These are phyloP conservation scores for Halcyon chelicuti DNA, from an alignment of 2,797 vertebrate species.

Conservation along the genomic window DNA sequence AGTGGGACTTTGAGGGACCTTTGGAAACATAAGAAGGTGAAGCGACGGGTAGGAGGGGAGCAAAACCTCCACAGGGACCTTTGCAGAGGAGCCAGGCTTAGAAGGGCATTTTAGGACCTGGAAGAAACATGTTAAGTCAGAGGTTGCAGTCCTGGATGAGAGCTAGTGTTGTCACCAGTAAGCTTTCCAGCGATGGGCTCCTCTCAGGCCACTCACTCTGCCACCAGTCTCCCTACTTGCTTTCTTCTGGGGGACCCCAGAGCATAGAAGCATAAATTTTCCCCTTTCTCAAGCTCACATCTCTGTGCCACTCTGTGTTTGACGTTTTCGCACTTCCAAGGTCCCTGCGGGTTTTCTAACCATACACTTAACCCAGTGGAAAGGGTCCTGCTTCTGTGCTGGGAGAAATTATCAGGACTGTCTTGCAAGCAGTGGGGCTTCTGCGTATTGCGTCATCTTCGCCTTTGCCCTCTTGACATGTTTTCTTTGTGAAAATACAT, in stretches of 20 bases:
- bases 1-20: neutral
- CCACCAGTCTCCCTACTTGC: neutral
- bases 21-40: neutral
- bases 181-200: neutral
- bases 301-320: neutral
- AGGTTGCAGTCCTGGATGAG: neutral
- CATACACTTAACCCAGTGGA: neutral
- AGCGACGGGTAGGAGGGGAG: neutral
- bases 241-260: neutral
- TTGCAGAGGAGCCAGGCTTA: neutral
- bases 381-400: neutral
- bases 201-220: neutral
- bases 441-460: accelerated
- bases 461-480: neutral
- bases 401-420: neutral
- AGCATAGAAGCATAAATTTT: neutral
- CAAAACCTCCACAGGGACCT: neutral
- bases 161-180: neutral
- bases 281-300: neutral
- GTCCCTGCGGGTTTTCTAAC: neutral
- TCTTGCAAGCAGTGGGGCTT: neutral
- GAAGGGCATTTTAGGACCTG: neutral
- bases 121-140: neutral
- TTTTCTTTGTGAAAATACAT: neutral
- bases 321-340: neutral